Conservation (phyloP, 1,140 invertebrate species). For the Thalassaphorura encarpata region DNA sequence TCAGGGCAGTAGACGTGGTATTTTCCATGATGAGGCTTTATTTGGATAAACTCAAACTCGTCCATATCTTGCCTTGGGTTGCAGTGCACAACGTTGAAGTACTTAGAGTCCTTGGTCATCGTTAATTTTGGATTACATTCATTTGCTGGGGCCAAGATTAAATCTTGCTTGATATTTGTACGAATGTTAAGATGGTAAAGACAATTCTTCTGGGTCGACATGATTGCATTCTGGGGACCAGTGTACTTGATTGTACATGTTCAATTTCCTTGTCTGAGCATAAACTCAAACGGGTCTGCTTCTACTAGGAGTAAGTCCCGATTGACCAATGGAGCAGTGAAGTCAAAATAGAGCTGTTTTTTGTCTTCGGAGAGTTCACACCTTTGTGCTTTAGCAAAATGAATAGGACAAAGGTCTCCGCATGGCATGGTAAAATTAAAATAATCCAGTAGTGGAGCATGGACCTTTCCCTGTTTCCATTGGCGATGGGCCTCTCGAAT, state of each 20-base stretch:
- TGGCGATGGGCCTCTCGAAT: neutral
- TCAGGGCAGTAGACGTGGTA: conserved; percentile 10
- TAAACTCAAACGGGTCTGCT: conserved; percentile 5
- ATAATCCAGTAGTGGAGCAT: neutral
- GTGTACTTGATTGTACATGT: neutral
- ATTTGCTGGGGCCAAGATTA: neutral
- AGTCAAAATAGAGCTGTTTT: neutral
- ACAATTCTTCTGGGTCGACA: neutral
- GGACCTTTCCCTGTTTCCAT: conserved; percentile 2
- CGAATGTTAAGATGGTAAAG: neutral
- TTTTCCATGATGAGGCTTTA: neutral
- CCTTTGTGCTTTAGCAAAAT: neutral
- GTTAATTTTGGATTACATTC: neutral
- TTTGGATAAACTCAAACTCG: conserved; percentile 3
- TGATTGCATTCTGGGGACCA: neutral
- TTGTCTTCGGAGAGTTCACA: neutral
- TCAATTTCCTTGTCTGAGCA: neutral
- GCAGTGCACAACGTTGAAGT: conserved; percentile 1
- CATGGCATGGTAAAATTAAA: conserved; percentile 7
- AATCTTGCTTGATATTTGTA: neutral
- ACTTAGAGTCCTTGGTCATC: neutral
- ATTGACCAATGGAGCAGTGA: neutral
- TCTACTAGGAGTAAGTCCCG: neutral
- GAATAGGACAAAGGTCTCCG: neutral
- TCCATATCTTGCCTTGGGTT: neutral